Percentiles rank a stretch among this genome's conserved stretches.
These are phyloP conservation scores for Ips nitidus DNA, from an alignment of 1,140 invertebrate species.

Conservation along the genomic window DNA sequence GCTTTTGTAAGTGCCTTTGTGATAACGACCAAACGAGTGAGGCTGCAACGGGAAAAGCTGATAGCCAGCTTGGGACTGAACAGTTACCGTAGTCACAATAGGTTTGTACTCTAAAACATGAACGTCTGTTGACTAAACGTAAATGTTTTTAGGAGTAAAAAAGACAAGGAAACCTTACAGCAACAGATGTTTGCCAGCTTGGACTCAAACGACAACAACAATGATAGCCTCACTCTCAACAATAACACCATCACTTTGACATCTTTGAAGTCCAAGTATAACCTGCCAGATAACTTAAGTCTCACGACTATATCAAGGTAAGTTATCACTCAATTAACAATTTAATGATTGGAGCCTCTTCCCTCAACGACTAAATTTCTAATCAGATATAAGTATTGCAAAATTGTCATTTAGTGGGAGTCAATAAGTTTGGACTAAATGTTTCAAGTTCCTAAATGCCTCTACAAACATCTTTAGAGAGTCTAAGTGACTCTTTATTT, in stretches of 20 bases:
- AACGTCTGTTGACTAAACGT: background rate
- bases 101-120: slow-evolving; percentile 20
- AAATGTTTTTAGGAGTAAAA: slow-evolving; percentile 21
- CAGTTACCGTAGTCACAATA: slow-evolving; percentile 50
- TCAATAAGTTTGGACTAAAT: no score
- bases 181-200: background rate
- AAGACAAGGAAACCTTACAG: slow-evolving; percentile 7
- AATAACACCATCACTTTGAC: slow-evolving; percentile 33
- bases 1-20: slow-evolving; percentile 58
- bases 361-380: background rate
- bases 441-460: no score
- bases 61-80: slow-evolving; percentile 51
- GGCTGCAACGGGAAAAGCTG: slow-evolving; percentile 56
- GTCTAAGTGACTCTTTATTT: no score
- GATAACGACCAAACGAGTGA: slow-evolving; percentile 57
- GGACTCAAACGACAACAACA: slow-evolving; percentile 27
- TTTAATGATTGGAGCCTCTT: background rate
- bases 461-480: no score
- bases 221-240: slow-evolving; percentile 28
- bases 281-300: slow-evolving; percentile 29
- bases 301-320: slow-evolving; percentile 21
- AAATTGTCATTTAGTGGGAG: no score
- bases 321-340: background rate
- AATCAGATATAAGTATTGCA: background rate
- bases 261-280: slow-evolving; percentile 17